Evolutionary conservation across 2,797 vertebrate species (phyloP).

Genomic region (Enteromius argenteus): DNA sequence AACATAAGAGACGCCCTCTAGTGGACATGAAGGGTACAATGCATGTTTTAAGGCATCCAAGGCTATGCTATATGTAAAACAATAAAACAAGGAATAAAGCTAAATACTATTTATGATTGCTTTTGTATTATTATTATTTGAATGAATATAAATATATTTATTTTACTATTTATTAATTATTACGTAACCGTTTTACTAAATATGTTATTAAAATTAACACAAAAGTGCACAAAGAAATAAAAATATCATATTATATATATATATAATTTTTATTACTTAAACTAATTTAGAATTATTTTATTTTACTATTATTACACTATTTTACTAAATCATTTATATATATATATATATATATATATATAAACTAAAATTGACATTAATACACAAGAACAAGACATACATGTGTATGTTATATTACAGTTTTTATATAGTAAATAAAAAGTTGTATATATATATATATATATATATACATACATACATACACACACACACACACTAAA

Average conservation of each 20-base stretch:
- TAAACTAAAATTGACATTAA: background rate
- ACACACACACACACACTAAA: too few species aligned
- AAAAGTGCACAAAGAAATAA: background rate
- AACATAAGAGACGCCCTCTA: conserved; percentile 43
- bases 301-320: background rate
- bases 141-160: background rate
- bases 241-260: too few species aligned
- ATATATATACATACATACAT: too few species aligned
- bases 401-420: too few species aligned
- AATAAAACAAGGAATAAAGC: background rate
- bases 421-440: too few species aligned
- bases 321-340: background rate
- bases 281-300: background rate
- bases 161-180: background rate
- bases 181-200: background rate
- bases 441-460: too few species aligned
- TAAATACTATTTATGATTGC: background rate
- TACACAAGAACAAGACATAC: background rate
- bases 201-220: background rate
- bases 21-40: conserved; percentile 43
- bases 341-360: too few species aligned
- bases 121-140: background rate
- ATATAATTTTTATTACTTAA: too few species aligned
- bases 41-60: background rate
- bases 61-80: background rate